These are phyloP conservation scores for Ceratina japonica DNA, from an alignment of 1,140 invertebrate species.

Conservation along the genomic window DNA sequence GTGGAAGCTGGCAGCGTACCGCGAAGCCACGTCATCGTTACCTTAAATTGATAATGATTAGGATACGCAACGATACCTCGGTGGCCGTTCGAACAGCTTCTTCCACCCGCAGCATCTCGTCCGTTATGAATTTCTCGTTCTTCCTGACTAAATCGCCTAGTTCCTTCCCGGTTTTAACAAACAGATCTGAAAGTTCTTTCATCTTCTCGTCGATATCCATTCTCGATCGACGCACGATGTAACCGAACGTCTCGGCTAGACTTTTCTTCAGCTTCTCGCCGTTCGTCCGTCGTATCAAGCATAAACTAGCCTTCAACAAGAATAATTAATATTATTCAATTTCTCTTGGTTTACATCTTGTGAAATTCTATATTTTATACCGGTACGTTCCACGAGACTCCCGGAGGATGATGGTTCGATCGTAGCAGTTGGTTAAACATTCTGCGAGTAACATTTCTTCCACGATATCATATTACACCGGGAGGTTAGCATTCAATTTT, in stretches of 20 bases:
- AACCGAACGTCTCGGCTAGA: conserved; percentile 7
- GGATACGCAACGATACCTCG: conserved; percentile 12
- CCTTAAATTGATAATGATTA: background rate
- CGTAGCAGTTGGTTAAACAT: conserved; percentile 27
- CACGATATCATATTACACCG: background rate
- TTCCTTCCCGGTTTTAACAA: conserved; percentile 15
- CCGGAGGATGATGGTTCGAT: background rate
- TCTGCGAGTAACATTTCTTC: background rate
- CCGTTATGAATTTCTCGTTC: conserved; percentile 17
- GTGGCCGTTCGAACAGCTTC: background rate
- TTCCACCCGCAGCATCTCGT: background rate
- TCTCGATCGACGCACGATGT: background rate
- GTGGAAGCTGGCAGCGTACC: too few relatives aligned
- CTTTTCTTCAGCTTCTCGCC: background rate
- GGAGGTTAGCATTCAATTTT: background rate
- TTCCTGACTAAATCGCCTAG: conserved; percentile 20
- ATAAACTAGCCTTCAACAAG: background rate
- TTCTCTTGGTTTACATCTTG: background rate
- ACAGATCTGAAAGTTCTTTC: conserved; percentile 25
- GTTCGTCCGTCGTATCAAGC: background rate
- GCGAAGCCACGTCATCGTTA: background rate
- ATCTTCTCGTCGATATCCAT: conserved; percentile 38
- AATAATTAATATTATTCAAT: background rate
- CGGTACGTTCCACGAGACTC: background rate
- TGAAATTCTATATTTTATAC: background rate